Evolutionary conservation across 2,113 vertebrate genomes (phyloP).

Genomic region (Mesoclemmys tuberculata): DNA sequence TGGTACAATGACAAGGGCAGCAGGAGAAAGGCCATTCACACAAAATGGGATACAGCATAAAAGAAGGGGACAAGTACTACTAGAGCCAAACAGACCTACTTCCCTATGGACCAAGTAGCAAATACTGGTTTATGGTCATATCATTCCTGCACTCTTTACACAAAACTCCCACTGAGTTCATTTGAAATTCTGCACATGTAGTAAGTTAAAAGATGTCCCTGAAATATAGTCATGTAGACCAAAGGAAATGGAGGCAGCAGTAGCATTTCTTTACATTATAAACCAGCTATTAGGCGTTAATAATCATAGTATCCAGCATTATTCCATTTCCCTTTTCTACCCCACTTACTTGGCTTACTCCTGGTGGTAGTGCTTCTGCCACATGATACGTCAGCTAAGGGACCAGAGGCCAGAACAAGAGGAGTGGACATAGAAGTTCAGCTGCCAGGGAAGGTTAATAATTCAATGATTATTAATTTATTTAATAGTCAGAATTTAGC

Average conservation of each 20-base stretch:
- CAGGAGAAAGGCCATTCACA: not conserved
- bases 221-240: not conserved
- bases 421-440: not conserved
- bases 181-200: not conserved
- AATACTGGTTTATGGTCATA: fast-evolving
- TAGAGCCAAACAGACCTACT: not conserved
- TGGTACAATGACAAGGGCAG: not conserved
- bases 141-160: not conserved
- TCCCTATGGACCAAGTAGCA: not conserved
- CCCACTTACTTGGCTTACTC: not conserved
- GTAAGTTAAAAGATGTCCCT: not conserved
- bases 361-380: not conserved
- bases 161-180: not conserved
- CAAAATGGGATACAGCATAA: not conserved
- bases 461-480: not conserved
- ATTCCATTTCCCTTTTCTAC: not conserved
- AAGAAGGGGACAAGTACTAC: not conserved
- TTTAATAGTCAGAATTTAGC: not conserved
- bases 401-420: too few species aligned
- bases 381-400: not conserved
- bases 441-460: not conserved
- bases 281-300: not conserved
- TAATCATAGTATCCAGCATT: not conserved
- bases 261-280: not conserved
- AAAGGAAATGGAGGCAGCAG: not conserved